Evolutionary conservation across 2,113 vertebrate genomes (phyloP), one percentile per base, ranked within the genome.

Genomic region (Sisor rabdophorus): DNA sequence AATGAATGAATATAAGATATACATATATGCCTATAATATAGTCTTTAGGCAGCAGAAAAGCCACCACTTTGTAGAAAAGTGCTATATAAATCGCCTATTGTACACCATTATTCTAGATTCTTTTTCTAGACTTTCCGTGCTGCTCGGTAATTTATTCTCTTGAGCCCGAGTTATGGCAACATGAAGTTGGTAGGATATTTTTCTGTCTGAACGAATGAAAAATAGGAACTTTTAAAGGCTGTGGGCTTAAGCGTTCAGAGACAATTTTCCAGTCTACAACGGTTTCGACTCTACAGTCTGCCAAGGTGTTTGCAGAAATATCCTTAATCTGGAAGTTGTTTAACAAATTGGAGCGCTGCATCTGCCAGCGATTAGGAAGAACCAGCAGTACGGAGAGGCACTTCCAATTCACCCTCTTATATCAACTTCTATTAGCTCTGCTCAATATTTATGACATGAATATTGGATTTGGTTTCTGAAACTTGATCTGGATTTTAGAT

Each of bases 341-440:
- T 89, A 84, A 82, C 70, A 82, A 44, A 83, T 81, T 82, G 47
- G 58, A 77, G 24, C 13, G 40, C 69, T 54, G 30, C 55, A 90
- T 90, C 91, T 92, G 90, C 82, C 86, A 83, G 85, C 83, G 86
- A 88, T 90, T 91, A 89, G 81, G 80, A 80, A 71, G 78, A 82
- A 79, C 81, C 77, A 84, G 84, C 86, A 59, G 73, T 13, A 54
- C 53, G 44, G 82, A 85, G 85, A 89, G 47, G 60, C 24, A 9
- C 84, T 74, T 48, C 54, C 24, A 54, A 17, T 77, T 67, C 28
- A 44, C 17, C 56, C 44, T 1, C 36, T 36, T 54, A 71, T 32
- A 54, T 53, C n/a, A n/a, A n/a, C n/a, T n/a, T n/a, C n/a, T n/a
- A n/a, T n/a, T n/a, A n/a, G n/a, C n/a, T n/a, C n/a, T n/a, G n/a